phyloP scores from a whole-genome alignment of 2,888 invertebrate species.

The Elegia similella region DNA sequence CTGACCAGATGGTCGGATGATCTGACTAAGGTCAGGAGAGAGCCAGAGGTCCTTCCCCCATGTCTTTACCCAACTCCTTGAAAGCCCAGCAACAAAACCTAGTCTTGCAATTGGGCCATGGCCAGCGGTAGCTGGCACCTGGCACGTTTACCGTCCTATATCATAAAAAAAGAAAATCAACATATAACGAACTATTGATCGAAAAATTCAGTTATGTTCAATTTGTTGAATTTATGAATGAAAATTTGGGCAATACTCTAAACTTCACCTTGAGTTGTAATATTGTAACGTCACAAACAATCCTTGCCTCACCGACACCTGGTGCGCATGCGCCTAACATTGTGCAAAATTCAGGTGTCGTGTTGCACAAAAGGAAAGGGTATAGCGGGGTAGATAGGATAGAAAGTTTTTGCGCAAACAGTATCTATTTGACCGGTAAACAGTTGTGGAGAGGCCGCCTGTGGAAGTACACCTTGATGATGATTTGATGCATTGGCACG shows the following conservation, averaged over 20 bases:
- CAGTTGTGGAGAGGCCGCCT: conserved; percentile 23
- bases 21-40: too few relatives aligned
- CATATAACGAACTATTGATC: neutral
- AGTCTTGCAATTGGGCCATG: too few relatives aligned
- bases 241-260: neutral
- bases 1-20: too few relatives aligned
- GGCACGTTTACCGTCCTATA: neutral
- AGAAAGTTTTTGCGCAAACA: conserved; percentile 53
- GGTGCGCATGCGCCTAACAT: conserved; percentile 46
- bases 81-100: too few relatives aligned
- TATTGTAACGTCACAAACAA: neutral
- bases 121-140: too few relatives aligned
- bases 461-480: conserved; percentile 44
- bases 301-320: conserved; percentile 36
- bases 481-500: conserved; percentile 37
- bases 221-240: conserved; percentile 10
- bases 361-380: conserved; percentile 60
- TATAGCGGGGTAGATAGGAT: conserved; percentile 30
- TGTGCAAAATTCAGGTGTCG: conserved; percentile 44
- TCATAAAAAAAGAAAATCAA: too few relatives aligned
- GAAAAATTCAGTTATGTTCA: neutral
- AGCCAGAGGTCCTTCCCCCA: too few relatives aligned
- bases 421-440: conserved; percentile 44
- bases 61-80: too few relatives aligned
- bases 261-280: neutral